Base-by-base conservation (phyloP, 2,113 vertebrate species). In the Notothenia rossii region DNA sequence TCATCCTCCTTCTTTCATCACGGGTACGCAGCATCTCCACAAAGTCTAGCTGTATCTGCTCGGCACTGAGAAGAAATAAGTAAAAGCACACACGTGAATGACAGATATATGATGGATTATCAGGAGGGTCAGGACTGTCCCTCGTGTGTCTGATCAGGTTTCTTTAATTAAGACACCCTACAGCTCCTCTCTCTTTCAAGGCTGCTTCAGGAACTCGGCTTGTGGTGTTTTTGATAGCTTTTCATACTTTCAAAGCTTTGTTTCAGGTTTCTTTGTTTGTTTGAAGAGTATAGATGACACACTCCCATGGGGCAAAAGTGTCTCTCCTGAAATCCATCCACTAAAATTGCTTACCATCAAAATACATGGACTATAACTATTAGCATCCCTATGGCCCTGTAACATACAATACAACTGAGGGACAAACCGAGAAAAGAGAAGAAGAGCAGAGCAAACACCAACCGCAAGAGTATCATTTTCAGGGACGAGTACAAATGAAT, bases 1-100 rank as follows among this genome's bases (percentile, higher is more conserved):
- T 90, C 81, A 92, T 92, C 25, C 90, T 93, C 61, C 94, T 46
- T 72, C 86, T 92, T 54, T 95, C 94, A 63, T 95, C 94, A 2
- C 94, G 92, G 0, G 78, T 86, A 54, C 94, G 95, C 78, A 95
- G 90, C 81, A 91, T 86, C 76, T 95, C 93, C 0, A 90, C 88
- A 55, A 95, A 84, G 22, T 95, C 95, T 72, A 93, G 46, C 75
- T 92, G 91, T 3, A 88, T 45, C 84, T 93, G 89, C 63, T 90
- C 92, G 18, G 12, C 3, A 14, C 94, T 94, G 70, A 40, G 49
- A 50, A 56, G 5, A 79, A 66, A 68, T 22, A 69, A 40, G 36
- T 40, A n/a, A 0, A 74, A 5, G 55, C 8, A 73, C 6, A 69
- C 12, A 29, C 10, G 43, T 79, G 51, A 58, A 65, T 62, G n/a